Base-by-base conservation (phyloP, 2,113 vertebrate species). In the Verasper variegatus region DNA sequence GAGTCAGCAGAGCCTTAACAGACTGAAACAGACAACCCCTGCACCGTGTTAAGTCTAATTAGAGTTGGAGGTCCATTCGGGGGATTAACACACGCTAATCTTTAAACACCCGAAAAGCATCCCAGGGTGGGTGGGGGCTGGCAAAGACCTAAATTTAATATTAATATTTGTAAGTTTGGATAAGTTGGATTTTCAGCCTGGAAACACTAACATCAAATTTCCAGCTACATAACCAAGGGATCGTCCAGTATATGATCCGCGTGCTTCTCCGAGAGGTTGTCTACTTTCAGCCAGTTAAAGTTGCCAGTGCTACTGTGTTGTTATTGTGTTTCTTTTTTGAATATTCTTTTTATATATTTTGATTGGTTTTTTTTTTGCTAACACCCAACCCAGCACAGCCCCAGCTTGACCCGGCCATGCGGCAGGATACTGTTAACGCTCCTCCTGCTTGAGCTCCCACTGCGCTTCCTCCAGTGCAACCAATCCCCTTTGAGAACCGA, bases 1-100 rank as follows among this genome's bases (percentile, higher is more conserved):
- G 85, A 91, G 93, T 94, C 92, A 92, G 91, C 93, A 91, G 89
- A 92, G 93, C 93, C 86, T 94, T 95, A 95, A 94, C 93, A 88
- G 93, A 89, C 92, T 94, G 92, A 95, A 95, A 92, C 83, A 92
- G 93, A 95, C 94, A 92, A 93, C 94, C 91, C 73, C 74, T 70
- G 68, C 81, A 55, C 83, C 70, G 58, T 71, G 67, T 49, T 84
- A 71, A 83, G 73, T 76, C 81, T 78, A 81, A 86, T 92, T 89
- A 79, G 66, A 71, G 68, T 71, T 79, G 63, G 66, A 80, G 64
- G 65, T 76, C 37, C 65, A 59, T 68, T 87, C 77, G 78, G 65
- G 58, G 83, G 86, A 85, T 91, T 91, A 87, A 71, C 59, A 71
- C 37, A 17, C 26, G 76, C 51, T 88, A 75, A 91, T 86, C 78